Percentiles rank a stretch among this genome's conserved stretches.
These are phyloP conservation scores for Rotaria magnacalcarata DNA, from an alignment of 2,888 invertebrate genomes.

Conservation along the genomic window DNA sequence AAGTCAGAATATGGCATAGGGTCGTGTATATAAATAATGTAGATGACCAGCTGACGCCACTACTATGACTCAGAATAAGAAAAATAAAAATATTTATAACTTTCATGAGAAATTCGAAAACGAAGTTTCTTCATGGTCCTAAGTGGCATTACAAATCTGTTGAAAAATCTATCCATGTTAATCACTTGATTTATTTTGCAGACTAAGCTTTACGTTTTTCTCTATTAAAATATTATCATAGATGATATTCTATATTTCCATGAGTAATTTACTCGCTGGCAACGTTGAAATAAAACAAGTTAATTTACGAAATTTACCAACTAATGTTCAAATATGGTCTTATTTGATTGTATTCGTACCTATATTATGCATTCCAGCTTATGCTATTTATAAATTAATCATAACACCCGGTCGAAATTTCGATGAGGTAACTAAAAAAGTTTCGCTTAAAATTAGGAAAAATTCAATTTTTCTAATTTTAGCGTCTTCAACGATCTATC, in stretches of 20 bases:
- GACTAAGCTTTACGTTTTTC: too few species aligned
- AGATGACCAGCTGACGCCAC: too few species aligned
- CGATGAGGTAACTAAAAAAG: neutral
- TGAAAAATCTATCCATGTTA: too few species aligned
- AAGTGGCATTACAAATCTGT: too few species aligned
- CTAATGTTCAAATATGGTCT: neutral
- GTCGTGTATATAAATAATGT: too few species aligned
- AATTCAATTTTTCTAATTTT: neutral
- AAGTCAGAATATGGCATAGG: too few species aligned
- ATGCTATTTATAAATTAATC: constrained; percentile 8
- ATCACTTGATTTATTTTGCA: too few species aligned
- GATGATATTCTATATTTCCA: constrained; percentile 25
- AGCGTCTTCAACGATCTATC: neutral
- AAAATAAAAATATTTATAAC: too few species aligned
- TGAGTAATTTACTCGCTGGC: neutral
- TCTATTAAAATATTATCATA: neutral
- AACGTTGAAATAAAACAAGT: neutral
- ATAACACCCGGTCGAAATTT: neutral
- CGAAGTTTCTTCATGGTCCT: too few species aligned
- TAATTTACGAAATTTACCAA: neutral
- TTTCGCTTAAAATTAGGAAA: neutral
- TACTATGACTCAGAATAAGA: too few species aligned
- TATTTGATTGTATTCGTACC: constrained; percentile 20
- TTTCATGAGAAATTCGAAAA: too few species aligned
- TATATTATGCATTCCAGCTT: constrained; percentile 13